These are phyloP conservation scores for Nerophis lumbriciformis DNA, from an alignment of 2,113 vertebrate genomes.

Conservation along the genomic window DNA sequence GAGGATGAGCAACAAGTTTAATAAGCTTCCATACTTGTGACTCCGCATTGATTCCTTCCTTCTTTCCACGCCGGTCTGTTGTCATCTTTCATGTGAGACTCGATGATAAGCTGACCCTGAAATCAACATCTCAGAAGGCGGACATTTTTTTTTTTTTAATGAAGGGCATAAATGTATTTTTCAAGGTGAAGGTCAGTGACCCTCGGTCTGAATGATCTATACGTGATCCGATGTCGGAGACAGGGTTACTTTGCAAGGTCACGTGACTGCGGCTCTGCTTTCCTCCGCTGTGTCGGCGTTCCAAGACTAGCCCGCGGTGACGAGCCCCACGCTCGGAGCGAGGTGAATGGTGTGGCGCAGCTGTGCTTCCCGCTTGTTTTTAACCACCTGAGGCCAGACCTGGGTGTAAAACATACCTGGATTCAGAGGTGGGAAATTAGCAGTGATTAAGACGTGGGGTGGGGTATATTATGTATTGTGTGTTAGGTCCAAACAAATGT, in stretches of 20 bases:
- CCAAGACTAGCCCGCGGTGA: conserved; percentile 31
- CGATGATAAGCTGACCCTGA: no score
- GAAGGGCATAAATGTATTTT: no score
- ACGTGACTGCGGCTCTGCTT: conserved; percentile 42
- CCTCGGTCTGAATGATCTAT: neutral
- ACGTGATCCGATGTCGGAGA: neutral
- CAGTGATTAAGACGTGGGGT: neutral
- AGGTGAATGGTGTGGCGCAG: conserved; percentile 4
- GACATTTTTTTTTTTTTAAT: no score
- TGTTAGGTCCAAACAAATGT: no score
- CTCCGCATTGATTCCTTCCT: no score
- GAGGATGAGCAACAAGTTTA: no score
- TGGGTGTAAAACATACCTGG: neutral
- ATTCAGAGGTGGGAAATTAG: neutral
- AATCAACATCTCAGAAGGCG: no score
- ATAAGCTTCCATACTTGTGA: no score
- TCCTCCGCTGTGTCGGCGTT: conserved; percentile 22
- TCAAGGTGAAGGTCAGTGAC: no score
- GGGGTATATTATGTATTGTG: no score
- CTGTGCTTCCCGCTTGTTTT: neutral
- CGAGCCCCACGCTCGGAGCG: conserved; percentile 25
- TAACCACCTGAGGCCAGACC: neutral
- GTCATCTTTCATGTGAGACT: no score
- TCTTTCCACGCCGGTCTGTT: no score
- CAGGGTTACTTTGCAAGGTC: conserved; percentile 24